Percentiles rank a stretch among this genome's conserved stretches.
Conservation (phyloP, 2,113 vertebrate genomes). For the Spea multiplicata region DNA sequence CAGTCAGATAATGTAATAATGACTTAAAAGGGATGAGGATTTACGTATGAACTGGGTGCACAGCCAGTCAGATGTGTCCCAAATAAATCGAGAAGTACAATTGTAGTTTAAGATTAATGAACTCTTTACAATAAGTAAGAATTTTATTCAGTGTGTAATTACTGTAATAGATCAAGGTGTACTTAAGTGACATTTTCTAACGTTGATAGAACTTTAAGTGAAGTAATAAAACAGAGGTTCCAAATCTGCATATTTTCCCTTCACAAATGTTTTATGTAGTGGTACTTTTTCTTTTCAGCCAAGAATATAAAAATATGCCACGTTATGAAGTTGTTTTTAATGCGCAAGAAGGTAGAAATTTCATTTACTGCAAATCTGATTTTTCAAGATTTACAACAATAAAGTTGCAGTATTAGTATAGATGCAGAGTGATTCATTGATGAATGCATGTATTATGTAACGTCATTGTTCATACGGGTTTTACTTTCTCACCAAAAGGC, state of each 20-base stretch:
- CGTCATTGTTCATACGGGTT: no score
- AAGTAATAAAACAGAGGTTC: background rate
- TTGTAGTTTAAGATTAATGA: slow-evolving; percentile 15
- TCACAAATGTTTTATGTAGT: background rate
- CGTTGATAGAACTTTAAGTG: no score
- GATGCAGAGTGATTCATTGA: no score
- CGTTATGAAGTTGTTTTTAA: no score
- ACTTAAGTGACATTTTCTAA: background rate
- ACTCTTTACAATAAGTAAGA: background rate
- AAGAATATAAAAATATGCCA: background rate
- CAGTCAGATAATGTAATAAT: background rate
- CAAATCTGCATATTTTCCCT: background rate
- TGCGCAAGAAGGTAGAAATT: no score
- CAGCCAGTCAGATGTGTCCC: slow-evolving; percentile 5
- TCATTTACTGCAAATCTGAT: no score
- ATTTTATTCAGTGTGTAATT: background rate
- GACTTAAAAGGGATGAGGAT: background rate
- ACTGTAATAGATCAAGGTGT: background rate
- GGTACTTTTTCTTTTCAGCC: background rate
- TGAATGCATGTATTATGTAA: no score
- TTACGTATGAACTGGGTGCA: background rate
- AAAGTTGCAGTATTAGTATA: no score
- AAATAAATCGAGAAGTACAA: slow-evolving; percentile 8
- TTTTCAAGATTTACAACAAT: no score
- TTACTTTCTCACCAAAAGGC: no score